These are phyloP conservation scores for Lamellibrachia luymesi DNA, from an alignment of 1,140 invertebrate genomes.

Conservation along the genomic window DNA sequence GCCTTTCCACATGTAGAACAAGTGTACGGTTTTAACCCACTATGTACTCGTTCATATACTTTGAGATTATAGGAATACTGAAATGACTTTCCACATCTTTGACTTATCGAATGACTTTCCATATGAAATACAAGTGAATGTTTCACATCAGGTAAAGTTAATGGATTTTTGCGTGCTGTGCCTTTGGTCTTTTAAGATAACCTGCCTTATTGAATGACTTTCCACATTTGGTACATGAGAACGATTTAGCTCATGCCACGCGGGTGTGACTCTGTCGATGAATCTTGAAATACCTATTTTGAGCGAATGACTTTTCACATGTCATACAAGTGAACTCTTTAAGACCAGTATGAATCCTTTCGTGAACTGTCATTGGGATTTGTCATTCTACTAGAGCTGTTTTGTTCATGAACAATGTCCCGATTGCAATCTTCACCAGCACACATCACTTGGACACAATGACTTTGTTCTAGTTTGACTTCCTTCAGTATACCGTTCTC, in stretches of 20 bases:
- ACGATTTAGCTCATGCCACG: too few relatives aligned
- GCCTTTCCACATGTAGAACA: not conserved
- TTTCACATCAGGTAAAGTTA: not conserved
- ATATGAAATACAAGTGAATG: not conserved
- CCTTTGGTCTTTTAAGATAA: not conserved
- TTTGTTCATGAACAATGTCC: too few relatives aligned
- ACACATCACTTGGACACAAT: not conserved
- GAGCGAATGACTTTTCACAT: too few relatives aligned
- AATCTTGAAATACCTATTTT: too few relatives aligned
- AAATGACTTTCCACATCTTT: not conserved
- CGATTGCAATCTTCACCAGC: not conserved
- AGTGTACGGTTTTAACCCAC: not conserved
- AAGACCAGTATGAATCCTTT: not conserved
- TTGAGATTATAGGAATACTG: not conserved
- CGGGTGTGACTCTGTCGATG: too few relatives aligned
- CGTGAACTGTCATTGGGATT: not conserved
- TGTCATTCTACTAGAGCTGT: not conserved
- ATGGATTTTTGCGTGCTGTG: too few relatives aligned
- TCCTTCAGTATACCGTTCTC: not conserved
- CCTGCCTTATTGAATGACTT: too few relatives aligned
- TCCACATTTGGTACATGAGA: too few relatives aligned
- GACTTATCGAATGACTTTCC: not conserved
- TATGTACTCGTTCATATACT: not conserved
- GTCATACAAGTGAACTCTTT: too few relatives aligned
- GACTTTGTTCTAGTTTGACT: not conserved